Conservation (phyloP, 2,113 vertebrate genomes). For the Alosa alosa region DNA sequence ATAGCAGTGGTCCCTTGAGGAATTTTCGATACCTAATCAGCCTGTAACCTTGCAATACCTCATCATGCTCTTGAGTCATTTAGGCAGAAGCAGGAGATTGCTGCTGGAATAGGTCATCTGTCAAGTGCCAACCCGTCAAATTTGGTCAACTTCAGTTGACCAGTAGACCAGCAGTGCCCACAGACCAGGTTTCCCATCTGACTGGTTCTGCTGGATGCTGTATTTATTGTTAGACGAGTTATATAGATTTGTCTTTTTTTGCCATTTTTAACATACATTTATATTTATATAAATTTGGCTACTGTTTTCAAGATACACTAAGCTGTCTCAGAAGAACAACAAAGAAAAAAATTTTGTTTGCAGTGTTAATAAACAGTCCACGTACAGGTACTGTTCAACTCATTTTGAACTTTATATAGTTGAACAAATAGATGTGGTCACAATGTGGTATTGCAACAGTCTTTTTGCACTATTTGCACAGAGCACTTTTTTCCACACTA, state of each 20-base stretch:
- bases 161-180: no score
- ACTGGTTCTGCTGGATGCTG: no score
- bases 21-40: no score
- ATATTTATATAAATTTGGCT: not conserved
- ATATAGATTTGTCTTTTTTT: no score
- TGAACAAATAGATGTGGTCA: no score
- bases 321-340: not conserved
- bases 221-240: no score
- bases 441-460: not conserved
- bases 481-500: no score
- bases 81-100: not conserved
- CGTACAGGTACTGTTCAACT: not conserved
- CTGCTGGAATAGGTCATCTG: not conserved
- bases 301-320: not conserved
- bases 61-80: not conserved
- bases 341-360: not conserved
- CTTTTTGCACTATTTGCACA: no score
- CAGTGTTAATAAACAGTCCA: not conserved
- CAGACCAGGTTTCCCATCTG: no score
- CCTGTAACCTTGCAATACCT: no score
- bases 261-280: not conserved
- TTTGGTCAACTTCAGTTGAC: no score
- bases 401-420: not conserved
- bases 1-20: no score
- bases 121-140: not conserved